phyloP scores from a whole-genome alignment of 2,888 invertebrate species.

The Furcula furcula region DNA sequence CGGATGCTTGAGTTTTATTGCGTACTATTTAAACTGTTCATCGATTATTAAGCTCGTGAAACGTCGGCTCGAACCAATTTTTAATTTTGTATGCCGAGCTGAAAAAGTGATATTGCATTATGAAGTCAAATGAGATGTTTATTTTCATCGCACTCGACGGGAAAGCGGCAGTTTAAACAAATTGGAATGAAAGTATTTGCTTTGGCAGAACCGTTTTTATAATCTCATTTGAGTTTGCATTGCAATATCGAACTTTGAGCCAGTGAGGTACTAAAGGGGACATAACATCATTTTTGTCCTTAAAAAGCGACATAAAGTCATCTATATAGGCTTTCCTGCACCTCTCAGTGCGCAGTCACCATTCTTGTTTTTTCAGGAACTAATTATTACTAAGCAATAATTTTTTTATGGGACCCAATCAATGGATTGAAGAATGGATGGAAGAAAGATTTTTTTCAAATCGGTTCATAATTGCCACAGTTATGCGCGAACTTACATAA shows the following conservation, averaged over 20 bases:
- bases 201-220: constrained; percentile 29
- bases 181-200: constrained; percentile 42
- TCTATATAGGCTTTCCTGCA: too few species aligned
- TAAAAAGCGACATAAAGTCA: too few species aligned
- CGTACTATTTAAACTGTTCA: constrained; percentile 55
- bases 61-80: constrained; percentile 34
- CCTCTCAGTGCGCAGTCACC: too few species aligned
- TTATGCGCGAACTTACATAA: too few species aligned
- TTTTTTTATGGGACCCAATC: too few species aligned
- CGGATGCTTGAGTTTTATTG: constrained; percentile 44
- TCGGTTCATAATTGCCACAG: too few species aligned
- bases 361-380: too few species aligned
- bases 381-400: too few species aligned
- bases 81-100: constrained; percentile 42
- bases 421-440: too few species aligned
- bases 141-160: constrained; percentile 55
- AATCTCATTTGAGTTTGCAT: constrained; percentile 18
- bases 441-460: too few species aligned
- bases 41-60: constrained; percentile 44
- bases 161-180: constrained; percentile 46
- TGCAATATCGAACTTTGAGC: constrained; percentile 4
- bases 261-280: too few species aligned
- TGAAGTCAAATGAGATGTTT: constrained; percentile 65
- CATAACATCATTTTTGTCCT: too few species aligned
- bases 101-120: constrained; percentile 56